phyloP scores from a whole-genome alignment of 2,113 vertebrate species.

The Amblyopsis rosae region DNA sequence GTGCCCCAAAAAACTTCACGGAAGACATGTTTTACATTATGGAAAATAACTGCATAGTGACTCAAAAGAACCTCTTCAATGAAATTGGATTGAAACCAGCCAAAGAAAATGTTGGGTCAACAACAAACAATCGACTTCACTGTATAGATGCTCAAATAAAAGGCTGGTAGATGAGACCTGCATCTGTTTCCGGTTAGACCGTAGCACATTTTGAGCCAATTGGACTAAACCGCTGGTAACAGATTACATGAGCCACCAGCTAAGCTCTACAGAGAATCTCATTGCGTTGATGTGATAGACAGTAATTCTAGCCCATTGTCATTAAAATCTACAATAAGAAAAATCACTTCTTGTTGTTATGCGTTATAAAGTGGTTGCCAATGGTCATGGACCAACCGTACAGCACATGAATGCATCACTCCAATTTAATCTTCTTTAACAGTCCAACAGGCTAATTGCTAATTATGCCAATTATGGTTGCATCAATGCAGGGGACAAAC shows the following conservation, averaged over 20 bases:
- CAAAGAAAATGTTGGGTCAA: conserved; percentile 34
- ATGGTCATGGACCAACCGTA: background rate
- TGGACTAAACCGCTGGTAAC: conserved; percentile 47
- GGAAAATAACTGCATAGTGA: conserved; percentile 40
- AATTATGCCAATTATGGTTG: background rate
- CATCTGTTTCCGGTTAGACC: conserved; percentile 63
- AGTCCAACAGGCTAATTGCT: conserved; percentile 1
- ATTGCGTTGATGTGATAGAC: conserved; percentile 10
- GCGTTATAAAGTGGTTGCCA: background rate
- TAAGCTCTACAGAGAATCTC: conserved; percentile 13
- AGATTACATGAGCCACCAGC: conserved; percentile 34
- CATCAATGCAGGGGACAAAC: background rate
- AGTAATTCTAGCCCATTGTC: background rate
- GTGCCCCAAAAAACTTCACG: conserved; percentile 42
- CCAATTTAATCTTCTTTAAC: background rate
- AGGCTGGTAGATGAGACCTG: conserved; percentile 32
- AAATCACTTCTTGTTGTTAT: conserved; percentile 22
- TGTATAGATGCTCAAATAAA: conserved; percentile 39
- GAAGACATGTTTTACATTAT: conserved; percentile 62
- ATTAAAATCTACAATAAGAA: background rate
- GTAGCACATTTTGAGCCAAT: conserved; percentile 33
- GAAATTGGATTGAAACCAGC: conserved; percentile 51
- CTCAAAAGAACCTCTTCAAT: conserved; percentile 39
- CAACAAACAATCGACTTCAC: conserved; percentile 3
- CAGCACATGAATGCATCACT: conserved; percentile 1